These are phyloP conservation scores for Epizoanthus illoricatus DNA, from an alignment of 92 coral and sea anemone species.

Conservation along the genomic window DNA sequence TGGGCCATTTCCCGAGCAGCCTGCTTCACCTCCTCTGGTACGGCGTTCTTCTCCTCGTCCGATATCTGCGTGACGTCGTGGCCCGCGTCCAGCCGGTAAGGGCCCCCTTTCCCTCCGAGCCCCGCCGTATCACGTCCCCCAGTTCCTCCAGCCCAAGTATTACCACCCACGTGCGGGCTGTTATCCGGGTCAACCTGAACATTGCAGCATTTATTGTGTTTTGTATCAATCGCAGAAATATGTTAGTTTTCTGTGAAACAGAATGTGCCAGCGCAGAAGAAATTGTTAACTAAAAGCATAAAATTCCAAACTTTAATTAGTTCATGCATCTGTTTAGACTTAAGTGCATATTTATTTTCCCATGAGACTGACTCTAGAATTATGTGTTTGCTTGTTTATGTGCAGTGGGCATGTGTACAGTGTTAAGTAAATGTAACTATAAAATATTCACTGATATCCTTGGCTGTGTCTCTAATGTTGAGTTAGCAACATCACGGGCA, in stretches of 20 bases:
- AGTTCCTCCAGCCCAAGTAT: slow-evolving; percentile 99
- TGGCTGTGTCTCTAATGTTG: too few relatives aligned
- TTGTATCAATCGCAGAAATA: background rate
- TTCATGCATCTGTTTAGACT: too few relatives aligned
- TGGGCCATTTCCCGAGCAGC: slow-evolving; percentile 96
- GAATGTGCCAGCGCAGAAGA: background rate
- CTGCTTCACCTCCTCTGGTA: slow-evolving; percentile 90
- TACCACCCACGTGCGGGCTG: slow-evolving; percentile 95
- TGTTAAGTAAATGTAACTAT: too few relatives aligned
- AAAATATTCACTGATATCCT: too few relatives aligned
- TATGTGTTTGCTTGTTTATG: too few relatives aligned
- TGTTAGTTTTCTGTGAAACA: background rate
- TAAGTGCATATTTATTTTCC: too few relatives aligned
- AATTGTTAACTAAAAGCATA: background rate
- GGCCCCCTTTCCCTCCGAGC: slow-evolving; percentile 99
- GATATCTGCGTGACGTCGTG: slow-evolving; percentile 95
- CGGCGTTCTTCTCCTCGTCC: slow-evolving; percentile 89
- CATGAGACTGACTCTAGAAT: too few relatives aligned
- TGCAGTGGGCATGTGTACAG: too few relatives aligned
- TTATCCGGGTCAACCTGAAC: slow-evolving; percentile 75
- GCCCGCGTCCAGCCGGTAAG: slow-evolving; percentile 95
- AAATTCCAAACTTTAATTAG: too few relatives aligned
- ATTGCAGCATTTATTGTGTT: background rate
- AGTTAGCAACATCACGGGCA: too few relatives aligned
- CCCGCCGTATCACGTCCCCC: slow-evolving; percentile 99